A percentile compares a stretch with the other conserved stretches of the same genome.
Evolutionary conservation across 2,113 vertebrate genomes (phyloP).

Genomic region (Neolamprologus toae): DNA sequence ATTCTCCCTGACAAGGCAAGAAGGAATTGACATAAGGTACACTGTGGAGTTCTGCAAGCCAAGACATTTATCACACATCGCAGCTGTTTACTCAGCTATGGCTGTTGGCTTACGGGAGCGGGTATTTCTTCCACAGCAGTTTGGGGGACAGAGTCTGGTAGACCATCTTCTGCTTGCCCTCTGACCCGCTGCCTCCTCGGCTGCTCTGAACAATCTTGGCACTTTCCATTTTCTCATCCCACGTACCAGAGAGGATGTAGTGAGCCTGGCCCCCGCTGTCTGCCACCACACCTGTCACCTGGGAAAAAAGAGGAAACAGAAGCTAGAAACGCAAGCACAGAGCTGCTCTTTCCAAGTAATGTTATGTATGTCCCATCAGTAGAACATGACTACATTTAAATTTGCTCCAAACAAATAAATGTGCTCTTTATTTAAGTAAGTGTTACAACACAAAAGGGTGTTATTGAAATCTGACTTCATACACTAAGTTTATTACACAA

Average conservation of each 20-base stretch:
- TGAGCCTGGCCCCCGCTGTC: constrained; percentile 81
- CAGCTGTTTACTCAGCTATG: neutral
- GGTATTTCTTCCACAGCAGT: constrained; percentile 94
- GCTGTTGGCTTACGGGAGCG: constrained; percentile 81
- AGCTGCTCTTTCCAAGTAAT: neutral
- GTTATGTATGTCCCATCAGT: neutral
- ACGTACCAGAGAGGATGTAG: constrained; percentile 92
- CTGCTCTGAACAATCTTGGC: constrained; percentile 92
- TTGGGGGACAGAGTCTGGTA: constrained; percentile 92
- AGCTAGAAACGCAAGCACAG: neutral
- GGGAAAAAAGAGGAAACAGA: neutral
- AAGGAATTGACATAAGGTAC: neutral
- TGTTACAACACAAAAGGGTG: neutral
- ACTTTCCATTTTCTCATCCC: constrained; percentile 96
- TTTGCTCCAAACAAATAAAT: neutral
- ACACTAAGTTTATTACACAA: neutral
- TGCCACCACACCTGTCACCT: constrained; percentile 91
- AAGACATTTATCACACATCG: neutral
- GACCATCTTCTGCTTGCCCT: constrained; percentile 93
- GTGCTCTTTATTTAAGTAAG: neutral
- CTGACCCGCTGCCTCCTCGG: constrained; percentile 73
- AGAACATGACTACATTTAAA: neutral
- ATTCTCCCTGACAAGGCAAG: constrained; percentile 75
- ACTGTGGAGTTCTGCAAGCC: neutral
- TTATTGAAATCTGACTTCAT: neutral